Evolutionary conservation across 2,888 invertebrate species (phyloP).

Genomic region (Deilephila porcellus): DNA sequence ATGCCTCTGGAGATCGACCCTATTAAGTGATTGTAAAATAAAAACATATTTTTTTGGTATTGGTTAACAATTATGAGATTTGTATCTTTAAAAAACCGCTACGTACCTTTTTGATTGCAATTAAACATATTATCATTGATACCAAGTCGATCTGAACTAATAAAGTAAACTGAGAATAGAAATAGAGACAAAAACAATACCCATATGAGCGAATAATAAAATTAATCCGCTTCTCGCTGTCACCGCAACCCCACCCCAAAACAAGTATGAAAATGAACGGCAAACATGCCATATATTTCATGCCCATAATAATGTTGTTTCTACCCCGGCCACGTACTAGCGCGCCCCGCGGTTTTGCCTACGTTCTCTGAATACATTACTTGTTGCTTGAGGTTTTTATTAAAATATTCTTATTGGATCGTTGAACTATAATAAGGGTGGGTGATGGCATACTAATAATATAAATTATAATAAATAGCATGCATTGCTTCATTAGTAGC

Average conservation of each 20-base stretch:
- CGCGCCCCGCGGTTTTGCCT: conserved; percentile 22
- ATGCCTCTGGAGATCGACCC: too few species aligned
- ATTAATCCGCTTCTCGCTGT: not conserved
- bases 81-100: too few species aligned
- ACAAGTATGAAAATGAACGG: conserved; percentile 30
- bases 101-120: too few species aligned
- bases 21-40: too few species aligned
- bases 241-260: conserved; percentile 12
- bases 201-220: not conserved
- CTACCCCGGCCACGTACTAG: conserved; percentile 31
- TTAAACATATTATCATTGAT: too few species aligned
- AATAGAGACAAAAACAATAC: not conserved
- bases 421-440: not conserved
- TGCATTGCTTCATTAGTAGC: too few species aligned
- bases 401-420: conserved; percentile 4
- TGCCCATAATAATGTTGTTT: conserved; percentile 30
- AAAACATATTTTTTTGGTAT: too few species aligned
- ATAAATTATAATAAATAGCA: not conserved
- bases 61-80: too few species aligned
- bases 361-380: conserved; percentile 4
- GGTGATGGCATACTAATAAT: not conserved
- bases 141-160: too few species aligned
- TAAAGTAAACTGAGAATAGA: not conserved
- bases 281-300: conserved; percentile 16
- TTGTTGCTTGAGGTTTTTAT: conserved; percentile 14